Base-by-base conservation (phyloP, 2,113 vertebrate genomes). In the Labeo rohita region DNA sequence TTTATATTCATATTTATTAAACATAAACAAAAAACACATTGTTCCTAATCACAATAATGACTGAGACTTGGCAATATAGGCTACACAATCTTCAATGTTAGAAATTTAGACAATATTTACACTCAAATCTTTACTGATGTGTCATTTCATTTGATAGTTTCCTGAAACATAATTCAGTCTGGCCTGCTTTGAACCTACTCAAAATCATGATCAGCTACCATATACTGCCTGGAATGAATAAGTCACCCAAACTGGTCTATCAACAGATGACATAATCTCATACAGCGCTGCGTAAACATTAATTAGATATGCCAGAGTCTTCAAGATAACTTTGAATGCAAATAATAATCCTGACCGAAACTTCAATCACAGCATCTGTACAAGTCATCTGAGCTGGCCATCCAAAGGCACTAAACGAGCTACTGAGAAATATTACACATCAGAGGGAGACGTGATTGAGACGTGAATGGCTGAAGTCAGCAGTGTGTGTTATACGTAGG, bases 401-500 rank as follows among this genome's bases (percentile, higher is more conserved):
- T 72, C 36, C 36, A 18, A 11, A 21, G 36, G 4, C 68, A 45
- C 36, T 72, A 10, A 11, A 72, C 0, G 18, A 72, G 68, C 36
- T 18, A 68, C 7, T 6, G 36, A 8, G 39, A 72, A 16, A 43
- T 21, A 45, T 72, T 1, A 43, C 16, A 18, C 39, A n/a, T 59
- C 56, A 21, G 54, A 18, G 16, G 54, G 54, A 52, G 50, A 1
- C 15, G 12, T 15, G 49, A 13, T 13, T 50, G 49, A 10, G 47
- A 11, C 15, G 0, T 5, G 50, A 15, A 16, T 16, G 50, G 50
- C 28, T 0, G 5, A 5, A 23, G 12, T 15, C 12, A 43, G 23
- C 4, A 6, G 12, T 2, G 47, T 23, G 21, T 16, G 47, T 93
- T 83, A 96, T 72, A 96, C 95, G 66, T 95, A 96, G 8, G 79